Conservation (phyloP, 2,113 vertebrate species). For the Rhabdomys dilectus region DNA sequence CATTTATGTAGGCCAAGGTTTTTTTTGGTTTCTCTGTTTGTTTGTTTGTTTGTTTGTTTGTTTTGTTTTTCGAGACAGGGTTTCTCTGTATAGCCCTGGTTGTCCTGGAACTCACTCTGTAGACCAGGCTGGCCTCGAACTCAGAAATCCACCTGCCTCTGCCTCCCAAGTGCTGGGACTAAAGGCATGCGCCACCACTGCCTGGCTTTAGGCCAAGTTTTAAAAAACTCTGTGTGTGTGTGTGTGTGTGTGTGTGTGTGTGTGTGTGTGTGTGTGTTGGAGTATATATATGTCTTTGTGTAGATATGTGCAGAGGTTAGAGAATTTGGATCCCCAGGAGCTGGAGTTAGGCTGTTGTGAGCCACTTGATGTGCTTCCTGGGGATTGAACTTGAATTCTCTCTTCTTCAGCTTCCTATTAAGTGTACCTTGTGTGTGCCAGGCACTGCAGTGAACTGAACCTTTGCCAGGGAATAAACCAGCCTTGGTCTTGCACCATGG, state of each 20-base stretch:
- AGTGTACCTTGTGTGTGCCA: fast-evolving
- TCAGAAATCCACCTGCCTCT: too few species aligned
- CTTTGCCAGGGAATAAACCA: not conserved
- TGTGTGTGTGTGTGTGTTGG: too few species aligned
- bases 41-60: too few species aligned
- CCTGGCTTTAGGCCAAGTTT: not conserved
- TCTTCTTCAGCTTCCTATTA: not conserved
- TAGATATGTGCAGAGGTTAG: not conserved
- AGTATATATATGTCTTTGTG: not conserved
- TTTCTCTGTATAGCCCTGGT: too few species aligned
- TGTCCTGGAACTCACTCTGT: too few species aligned
- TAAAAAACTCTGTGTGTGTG: not conserved
- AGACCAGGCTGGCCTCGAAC: too few species aligned
- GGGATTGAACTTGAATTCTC: not conserved
- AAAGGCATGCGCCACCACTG: too few species aligned
- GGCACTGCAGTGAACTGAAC: not conserved
- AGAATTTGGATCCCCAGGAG: not conserved
- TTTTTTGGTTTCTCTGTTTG: too few species aligned
- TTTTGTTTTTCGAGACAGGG: too few species aligned
- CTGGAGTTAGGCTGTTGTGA: not conserved
- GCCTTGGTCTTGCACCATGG: not conserved
- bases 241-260: not conserved
- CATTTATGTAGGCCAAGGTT: not conserved
- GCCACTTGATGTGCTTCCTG: too few species aligned
- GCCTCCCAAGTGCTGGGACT: too few species aligned